A percentile compares a stretch with the other conserved stretches of the same genome.
Conservation (phyloP, 2,888 invertebrate species). For the Lasioglossum leucozonium region DNA sequence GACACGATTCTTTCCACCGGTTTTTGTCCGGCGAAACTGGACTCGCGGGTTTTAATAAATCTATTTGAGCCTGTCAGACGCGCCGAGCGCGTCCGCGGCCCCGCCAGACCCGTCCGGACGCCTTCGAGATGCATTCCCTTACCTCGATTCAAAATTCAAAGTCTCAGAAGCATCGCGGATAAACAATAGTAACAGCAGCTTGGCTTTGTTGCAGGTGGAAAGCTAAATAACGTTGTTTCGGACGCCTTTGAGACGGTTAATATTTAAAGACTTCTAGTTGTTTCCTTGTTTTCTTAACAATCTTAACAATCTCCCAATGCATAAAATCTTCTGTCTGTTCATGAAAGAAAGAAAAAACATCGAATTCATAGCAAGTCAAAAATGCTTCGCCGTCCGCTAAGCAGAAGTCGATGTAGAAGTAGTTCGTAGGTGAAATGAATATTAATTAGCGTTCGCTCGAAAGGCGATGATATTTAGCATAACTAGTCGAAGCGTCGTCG, state of each 20-base stretch:
- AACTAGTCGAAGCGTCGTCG: slow-evolving; percentile 8
- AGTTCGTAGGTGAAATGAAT: background rate
- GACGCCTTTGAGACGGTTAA: too few species aligned
- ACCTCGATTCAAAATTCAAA: background rate
- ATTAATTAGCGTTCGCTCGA: slow-evolving; percentile 17
- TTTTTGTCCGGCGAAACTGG: background rate
- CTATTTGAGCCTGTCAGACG: background rate
- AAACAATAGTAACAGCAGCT: background rate
- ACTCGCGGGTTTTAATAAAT: slow-evolving; percentile 3
- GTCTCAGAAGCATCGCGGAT: background rate
- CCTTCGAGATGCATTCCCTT: background rate
- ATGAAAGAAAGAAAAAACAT: too few species aligned
- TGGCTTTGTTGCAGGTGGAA: background rate
- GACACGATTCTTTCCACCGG: background rate
- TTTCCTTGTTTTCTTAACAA: too few species aligned
- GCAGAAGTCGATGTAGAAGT: background rate
- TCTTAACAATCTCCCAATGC: background rate
- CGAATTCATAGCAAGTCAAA: background rate
- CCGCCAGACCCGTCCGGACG: background rate
- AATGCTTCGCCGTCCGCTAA: background rate
- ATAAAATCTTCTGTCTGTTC: background rate
- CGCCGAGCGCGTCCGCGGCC: background rate
- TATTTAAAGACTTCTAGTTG: too few species aligned
- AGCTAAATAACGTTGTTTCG: background rate
- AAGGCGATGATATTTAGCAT: slow-evolving; percentile 13